Evolutionary conservation across 2,113 vertebrate species (phyloP).

Genomic region (Malurus melanocephalus): DNA sequence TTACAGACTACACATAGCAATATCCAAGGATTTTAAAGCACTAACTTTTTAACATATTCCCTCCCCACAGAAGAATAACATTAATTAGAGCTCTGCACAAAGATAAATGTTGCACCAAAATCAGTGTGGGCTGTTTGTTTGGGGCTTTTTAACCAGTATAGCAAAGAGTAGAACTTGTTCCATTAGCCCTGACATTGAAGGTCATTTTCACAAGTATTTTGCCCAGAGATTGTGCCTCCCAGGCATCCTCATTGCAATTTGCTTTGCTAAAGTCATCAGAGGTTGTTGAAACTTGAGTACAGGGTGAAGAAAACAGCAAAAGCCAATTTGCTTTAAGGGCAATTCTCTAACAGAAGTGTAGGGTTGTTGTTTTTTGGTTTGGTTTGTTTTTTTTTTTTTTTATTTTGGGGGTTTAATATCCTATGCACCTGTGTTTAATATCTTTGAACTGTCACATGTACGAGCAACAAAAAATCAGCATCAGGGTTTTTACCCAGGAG

Average conservation of each 20-base stretch:
- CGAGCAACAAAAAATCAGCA: background rate
- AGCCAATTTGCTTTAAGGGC: background rate
- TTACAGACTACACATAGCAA: background rate
- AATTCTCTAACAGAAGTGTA: background rate
- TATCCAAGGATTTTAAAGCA: background rate
- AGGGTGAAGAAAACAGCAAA: background rate
- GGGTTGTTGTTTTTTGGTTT: too few species aligned
- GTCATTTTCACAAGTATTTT: background rate
- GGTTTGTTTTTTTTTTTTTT: background rate
- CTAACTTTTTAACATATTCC: background rate
- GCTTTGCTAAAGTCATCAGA: background rate
- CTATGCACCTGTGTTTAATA: background rate
- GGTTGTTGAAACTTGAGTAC: background rate
- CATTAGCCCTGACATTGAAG: background rate
- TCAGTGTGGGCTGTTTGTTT: background rate
- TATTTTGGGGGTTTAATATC: background rate
- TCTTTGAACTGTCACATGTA: background rate
- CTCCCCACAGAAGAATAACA: background rate
- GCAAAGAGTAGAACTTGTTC: background rate
- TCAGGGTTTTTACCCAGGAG: constrained; percentile 13
- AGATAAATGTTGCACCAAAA: background rate
- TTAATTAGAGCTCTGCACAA: background rate
- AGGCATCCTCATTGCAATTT: background rate
- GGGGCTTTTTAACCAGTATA: background rate
- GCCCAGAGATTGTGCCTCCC: background rate